Percentiles rank a stretch among this genome's conserved stretches.
Evolutionary conservation across 1,140 invertebrate genomes (phyloP).

Genomic region (Oedothorax gibbosus): DNA sequence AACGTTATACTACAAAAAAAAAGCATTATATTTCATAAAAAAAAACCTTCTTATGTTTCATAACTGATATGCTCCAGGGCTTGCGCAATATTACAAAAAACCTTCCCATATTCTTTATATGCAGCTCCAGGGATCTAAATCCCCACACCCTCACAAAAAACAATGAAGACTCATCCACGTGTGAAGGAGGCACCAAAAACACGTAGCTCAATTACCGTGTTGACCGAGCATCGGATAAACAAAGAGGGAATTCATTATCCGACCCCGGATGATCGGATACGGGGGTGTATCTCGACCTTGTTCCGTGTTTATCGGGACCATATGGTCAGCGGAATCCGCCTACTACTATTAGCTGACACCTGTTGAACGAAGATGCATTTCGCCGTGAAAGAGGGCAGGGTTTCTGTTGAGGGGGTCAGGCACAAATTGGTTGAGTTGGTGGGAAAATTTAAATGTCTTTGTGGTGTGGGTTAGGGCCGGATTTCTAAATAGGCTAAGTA

Average conservation of each 20-base stretch:
- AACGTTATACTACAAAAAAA: too few species aligned
- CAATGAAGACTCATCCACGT: background rate
- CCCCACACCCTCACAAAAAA: too few species aligned
- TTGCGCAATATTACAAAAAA: too few species aligned
- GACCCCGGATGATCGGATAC: background rate
- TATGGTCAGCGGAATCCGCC: conserved; percentile 59
- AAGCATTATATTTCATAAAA: too few species aligned
- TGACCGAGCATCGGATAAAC: background rate
- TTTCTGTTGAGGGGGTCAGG: conserved; percentile 2
- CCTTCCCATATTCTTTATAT: too few species aligned
- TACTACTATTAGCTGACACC: conserved; percentile 58
- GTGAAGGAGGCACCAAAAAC: background rate
- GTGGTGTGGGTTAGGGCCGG: too few species aligned
- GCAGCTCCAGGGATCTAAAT: too few species aligned
- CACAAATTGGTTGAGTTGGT: background rate
- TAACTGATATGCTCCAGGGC: too few species aligned
- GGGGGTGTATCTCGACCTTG: conserved; percentile 32
- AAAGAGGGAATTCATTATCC: conserved; percentile 47
- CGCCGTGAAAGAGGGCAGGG: conserved; percentile 39
- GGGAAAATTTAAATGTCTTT: background rate
- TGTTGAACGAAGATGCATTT: conserved; percentile 55
- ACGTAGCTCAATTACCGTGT: conserved; percentile 22
- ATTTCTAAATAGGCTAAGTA: too few species aligned
- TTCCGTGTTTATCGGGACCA: conserved; percentile 46
- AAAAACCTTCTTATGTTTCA: too few species aligned